Base-by-base conservation (phyloP, 1,140 invertebrate genomes). In the Listronotus bonariensis region DNA sequence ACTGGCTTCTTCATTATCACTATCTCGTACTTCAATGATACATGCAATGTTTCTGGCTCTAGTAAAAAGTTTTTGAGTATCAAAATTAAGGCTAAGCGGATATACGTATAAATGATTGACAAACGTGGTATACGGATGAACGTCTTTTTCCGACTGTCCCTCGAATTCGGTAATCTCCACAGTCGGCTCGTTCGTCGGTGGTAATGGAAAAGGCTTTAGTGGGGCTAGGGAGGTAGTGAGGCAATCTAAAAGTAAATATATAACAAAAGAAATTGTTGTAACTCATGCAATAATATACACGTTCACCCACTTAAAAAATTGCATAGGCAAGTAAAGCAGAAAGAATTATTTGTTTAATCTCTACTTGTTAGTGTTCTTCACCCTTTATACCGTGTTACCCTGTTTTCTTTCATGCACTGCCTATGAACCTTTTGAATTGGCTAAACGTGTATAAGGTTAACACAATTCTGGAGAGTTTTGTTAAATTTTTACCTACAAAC, bases 21-120 rank as follows among this genome's bases (percentile, higher is more conserved):
- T 85, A 72, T 96, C 92, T 54, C 89, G 82, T 18, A 97, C 75
- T 80, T 97, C 93, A 8, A 97, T 83, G 42, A 89, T 84, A 66
- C 93, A 95, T 0, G 92, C 91, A 70, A 98, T 94, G 76, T 98
- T 98, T 70, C 95, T 83, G 0, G 95, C 94, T 76, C 93, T 82
- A 0, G 86, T 88, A 72, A 96, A 92, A 69, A 87, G 83, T 77
- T 96, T 96, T 79, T 97, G 94, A n/a, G 89, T 89, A 77, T 97
- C 95, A 76, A 95, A 97, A 74, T 89, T 92, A 8, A 98, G 80
- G 54, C 81, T 84, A 59, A 91, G 80, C 0, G 96, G 96, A 79
- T 96, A 96, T 2, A 98, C 88, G 78, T 95, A 97, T 0, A 98
- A 79, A 77, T 95, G 89, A 80, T 98, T 96, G 4, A 88, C 80